phyloP scores from a whole-genome alignment of 1,140 invertebrate genomes.

The Drosophila nigrodunni region DNA sequence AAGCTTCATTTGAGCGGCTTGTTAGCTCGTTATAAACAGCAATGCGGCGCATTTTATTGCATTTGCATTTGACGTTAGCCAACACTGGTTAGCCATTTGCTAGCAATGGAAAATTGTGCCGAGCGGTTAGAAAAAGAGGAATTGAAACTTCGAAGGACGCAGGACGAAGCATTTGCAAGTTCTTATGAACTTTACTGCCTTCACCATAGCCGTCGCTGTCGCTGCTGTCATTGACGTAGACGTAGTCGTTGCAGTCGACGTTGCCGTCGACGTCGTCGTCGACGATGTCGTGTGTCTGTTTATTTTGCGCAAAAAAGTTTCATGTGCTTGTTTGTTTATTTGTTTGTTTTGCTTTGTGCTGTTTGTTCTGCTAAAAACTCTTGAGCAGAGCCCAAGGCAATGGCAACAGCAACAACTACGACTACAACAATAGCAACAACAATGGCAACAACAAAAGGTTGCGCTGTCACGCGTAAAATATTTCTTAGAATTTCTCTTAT shows the following conservation, averaged over 20 bases:
- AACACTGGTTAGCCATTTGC: slow-evolving; percentile 15
- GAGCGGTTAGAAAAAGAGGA: slow-evolving; percentile 3
- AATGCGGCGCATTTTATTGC: slow-evolving; percentile 24
- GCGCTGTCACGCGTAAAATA: slow-evolving; percentile 76
- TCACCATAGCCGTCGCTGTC: background rate
- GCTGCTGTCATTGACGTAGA: background rate
- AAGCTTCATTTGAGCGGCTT: background rate
- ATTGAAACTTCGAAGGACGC: slow-evolving; percentile 49
- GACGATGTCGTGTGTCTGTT: slow-evolving; percentile 32
- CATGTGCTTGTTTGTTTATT: slow-evolving; percentile 58
- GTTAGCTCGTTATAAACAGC: slow-evolving; percentile 16
- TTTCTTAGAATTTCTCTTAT: slow-evolving; percentile 68
- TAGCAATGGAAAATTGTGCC: slow-evolving; percentile 11
- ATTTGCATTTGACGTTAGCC: slow-evolving; percentile 14
- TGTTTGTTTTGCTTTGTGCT: slow-evolving; percentile 59
- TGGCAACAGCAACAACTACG: slow-evolving; percentile 21
- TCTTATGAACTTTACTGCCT: slow-evolving; percentile 21
- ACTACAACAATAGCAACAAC: slow-evolving; percentile 25
- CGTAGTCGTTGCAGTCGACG: background rate
- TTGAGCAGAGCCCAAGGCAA: slow-evolving; percentile 56
- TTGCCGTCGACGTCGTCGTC: background rate
- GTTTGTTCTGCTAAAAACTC: slow-evolving; percentile 72
- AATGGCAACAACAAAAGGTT: slow-evolving; percentile 59
- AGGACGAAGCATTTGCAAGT: slow-evolving; percentile 34
- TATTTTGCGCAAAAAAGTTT: slow-evolving; percentile 49